A percentile compares a stretch with the other conserved stretches of the same genome.
phyloP scores from a whole-genome alignment of 2,113 vertebrate species.

The Oryctolagus cuniculus region DNA sequence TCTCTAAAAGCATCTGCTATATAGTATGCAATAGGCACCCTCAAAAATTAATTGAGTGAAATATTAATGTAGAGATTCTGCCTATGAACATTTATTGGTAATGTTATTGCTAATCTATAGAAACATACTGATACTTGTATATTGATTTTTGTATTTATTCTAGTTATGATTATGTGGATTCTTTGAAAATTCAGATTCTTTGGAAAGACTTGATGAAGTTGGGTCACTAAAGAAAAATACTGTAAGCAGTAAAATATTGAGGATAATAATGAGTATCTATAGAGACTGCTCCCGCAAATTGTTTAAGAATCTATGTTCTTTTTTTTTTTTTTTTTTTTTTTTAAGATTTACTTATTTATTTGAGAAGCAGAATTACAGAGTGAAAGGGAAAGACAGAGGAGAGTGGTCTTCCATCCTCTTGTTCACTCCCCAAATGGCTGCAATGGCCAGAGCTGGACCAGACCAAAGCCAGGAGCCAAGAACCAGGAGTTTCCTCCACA shows the following conservation, averaged over 20 bases:
- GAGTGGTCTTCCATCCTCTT: too few species aligned
- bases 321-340: background rate
- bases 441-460: too few species aligned
- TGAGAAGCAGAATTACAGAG: too few species aligned
- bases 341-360: too few species aligned
- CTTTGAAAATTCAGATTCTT: constrained; percentile 55
- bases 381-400: too few species aligned
- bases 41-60: constrained; percentile 15
- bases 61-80: constrained; percentile 2
- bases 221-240: constrained; percentile 27
- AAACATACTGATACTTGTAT: constrained; percentile 9
- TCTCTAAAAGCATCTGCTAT: background rate
- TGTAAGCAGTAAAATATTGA: constrained; percentile 14
- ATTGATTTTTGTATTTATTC: constrained; percentile 40
- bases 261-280: constrained; percentile 48
- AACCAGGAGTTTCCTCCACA: too few species aligned
- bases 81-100: constrained; percentile 43
- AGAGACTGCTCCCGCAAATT: constrained; percentile 2
- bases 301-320: background rate
- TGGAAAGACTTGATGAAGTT: constrained; percentile 46
- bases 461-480: too few species aligned
- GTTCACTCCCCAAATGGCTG: too few species aligned
- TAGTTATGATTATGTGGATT: constrained; percentile 11
- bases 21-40: background rate
- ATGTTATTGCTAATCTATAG: constrained; percentile 34